These are phyloP conservation scores for Chelonus insularis DNA, from an alignment of 1,140 invertebrate genomes.

Conservation along the genomic window DNA sequence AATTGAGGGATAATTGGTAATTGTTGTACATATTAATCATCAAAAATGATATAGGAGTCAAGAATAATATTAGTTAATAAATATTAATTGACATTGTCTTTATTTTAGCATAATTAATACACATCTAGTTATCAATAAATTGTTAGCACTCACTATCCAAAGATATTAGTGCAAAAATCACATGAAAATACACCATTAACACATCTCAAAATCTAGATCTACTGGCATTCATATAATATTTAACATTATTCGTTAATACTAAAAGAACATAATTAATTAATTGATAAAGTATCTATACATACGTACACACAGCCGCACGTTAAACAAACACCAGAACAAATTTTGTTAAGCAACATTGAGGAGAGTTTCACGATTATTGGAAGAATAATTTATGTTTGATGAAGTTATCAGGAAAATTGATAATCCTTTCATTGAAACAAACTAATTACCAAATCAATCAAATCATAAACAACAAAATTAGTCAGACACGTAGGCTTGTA, in stretches of 20 bases:
- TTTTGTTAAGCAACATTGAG: constrained; percentile 3
- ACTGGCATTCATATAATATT: background rate
- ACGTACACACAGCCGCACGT: constrained; percentile 31
- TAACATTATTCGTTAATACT: background rate
- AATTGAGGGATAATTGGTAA: too few relatives aligned
- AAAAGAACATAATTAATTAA: background rate
- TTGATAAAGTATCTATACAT: constrained; percentile 15
- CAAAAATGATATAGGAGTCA: constrained; percentile 2
- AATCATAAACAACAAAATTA: constrained; percentile 19
- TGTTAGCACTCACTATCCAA: constrained; percentile 18
- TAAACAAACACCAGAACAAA: constrained; percentile 21
- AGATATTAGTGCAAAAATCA: constrained; percentile 14
- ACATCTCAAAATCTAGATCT: too few relatives aligned
- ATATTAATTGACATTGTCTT: too few relatives aligned
- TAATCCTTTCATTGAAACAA: constrained; percentile 13
- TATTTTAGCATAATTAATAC: too few relatives aligned
- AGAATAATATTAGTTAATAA: too few relatives aligned
- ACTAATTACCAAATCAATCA: constrained; percentile 1
- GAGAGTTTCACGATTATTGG: constrained; percentile 25
- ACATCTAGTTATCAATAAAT: too few relatives aligned
- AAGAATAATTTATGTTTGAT: constrained; percentile 26
- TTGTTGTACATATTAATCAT: too few relatives aligned
- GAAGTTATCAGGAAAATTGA: constrained; percentile 17
- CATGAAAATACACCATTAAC: background rate
- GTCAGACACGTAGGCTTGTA: constrained; percentile 41